Evolutionary conservation across 2,888 invertebrate species (phyloP), one percentile per base, ranked within the genome.

Genomic region (Trileptium ribeirensis): DNA sequence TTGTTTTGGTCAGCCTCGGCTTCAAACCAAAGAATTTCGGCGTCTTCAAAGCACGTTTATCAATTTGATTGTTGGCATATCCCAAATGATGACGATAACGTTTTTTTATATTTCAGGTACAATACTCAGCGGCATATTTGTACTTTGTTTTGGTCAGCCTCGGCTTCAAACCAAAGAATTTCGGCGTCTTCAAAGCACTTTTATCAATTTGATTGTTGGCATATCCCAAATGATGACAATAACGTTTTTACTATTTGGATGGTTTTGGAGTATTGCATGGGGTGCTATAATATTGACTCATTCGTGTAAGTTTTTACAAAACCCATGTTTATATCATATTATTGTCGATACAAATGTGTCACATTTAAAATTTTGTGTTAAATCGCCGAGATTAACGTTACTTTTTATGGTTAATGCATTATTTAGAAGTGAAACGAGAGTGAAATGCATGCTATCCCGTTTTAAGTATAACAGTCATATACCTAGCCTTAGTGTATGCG

Each of bases 191-290:
- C 94, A 94, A 36, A 92, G 95, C 0, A 92, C 96, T 85, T 91
- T 95, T 84, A 94, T 96, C 83, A 94, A 97, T 90, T 90, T 93
- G 51, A 90, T 95, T 85, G 95, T 97, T 81, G 96, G 95, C 0
- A 91, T 93, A 81, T 93, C 94, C 31, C 97, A 97, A 90, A 91
- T 95, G 86, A 95, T 96, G 90, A 96, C 96, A 36, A 94, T 97
- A 79, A 92, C 96, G 80, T 97, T 97, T 91, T 94, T 97, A 24
- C 85, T 88, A 79, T 87, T 88, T 74, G 88, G 97, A 31, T 97
- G 97, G 97, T 96, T 96, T 85, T 97, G 97, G 97, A 95, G 96
- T 83, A 93, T 97, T 84, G 96, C 96, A 93, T 97, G 97, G 97
- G 97, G 97, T 0, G 93, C 95, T 84, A 94, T 95, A 87, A 94